These are phyloP conservation scores for Plectus sambesii DNA, from an alignment of 1,140 invertebrate genomes.

Conservation along the genomic window DNA sequence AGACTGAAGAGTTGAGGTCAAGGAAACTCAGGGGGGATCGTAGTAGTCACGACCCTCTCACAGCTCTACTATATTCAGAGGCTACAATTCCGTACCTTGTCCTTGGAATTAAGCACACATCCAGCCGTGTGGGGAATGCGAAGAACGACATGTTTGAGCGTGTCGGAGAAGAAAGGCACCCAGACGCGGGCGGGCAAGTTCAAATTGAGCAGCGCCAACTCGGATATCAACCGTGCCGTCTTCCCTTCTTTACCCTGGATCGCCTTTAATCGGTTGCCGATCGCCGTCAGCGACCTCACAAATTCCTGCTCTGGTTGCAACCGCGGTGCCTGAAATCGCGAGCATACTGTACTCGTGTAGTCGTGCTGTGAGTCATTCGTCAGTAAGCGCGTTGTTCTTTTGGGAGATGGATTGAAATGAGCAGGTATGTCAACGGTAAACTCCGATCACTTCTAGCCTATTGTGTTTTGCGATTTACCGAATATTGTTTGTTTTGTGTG, in stretches of 20 bases:
- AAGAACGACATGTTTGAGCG: slow-evolving; percentile 65
- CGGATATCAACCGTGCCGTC: slow-evolving; percentile 75
- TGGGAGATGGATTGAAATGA: too few relatives aligned
- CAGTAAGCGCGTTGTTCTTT: too few relatives aligned
- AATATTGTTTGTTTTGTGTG: too few relatives aligned
- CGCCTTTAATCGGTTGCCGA: slow-evolving; percentile 75
- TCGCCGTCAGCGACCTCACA: slow-evolving; percentile 66
- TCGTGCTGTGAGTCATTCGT: too few relatives aligned
- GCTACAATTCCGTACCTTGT: slow-evolving; percentile 61
- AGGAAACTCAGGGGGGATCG: too few relatives aligned
- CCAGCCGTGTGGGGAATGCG: slow-evolving; percentile 82
- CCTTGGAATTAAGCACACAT: slow-evolving; percentile 95
- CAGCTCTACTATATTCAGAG: too few relatives aligned
- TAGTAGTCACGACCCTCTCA: too few relatives aligned
- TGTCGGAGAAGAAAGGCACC: slow-evolving; percentile 66
- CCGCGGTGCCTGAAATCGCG: background rate
- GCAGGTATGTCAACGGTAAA: too few relatives aligned
- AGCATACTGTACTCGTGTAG: too few relatives aligned
- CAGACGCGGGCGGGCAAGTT: slow-evolving; percentile 94
- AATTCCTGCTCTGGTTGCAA: slow-evolving; percentile 69
- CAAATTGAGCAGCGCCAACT: slow-evolving; percentile 79
- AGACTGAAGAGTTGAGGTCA: too few relatives aligned
- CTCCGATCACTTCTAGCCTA: too few relatives aligned
- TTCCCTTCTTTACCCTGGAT: slow-evolving; percentile 87
- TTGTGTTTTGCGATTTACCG: too few relatives aligned